Conservation (phyloP, 1,140 invertebrate genomes). For the Ganaspis sp. region DNA sequence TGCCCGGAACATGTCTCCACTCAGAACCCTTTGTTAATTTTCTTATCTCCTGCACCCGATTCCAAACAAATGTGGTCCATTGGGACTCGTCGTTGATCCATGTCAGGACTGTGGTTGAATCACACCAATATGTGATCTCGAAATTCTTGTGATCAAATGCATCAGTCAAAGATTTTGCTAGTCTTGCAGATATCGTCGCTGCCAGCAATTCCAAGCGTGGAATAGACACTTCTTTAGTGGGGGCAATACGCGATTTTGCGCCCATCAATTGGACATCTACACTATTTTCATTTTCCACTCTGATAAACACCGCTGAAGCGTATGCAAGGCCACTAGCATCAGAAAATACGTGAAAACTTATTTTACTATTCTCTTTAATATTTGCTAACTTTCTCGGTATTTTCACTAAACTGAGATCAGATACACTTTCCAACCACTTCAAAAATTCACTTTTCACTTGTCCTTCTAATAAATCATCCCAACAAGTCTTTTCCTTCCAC, state of each 20-base stretch:
- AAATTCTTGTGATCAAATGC: not conserved
- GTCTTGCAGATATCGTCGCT: not conserved
- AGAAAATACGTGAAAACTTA: too few species aligned
- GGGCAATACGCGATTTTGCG: not conserved
- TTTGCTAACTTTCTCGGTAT: too few species aligned
- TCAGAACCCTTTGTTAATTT: too few species aligned
- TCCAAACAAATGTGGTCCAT: too few species aligned
- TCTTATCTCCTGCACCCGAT: too few species aligned
- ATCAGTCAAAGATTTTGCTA: not conserved
- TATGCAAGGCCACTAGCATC: too few species aligned
- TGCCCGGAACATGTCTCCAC: too few species aligned
- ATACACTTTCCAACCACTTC: not conserved
- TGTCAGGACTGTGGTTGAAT: not conserved
- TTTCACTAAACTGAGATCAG: too few species aligned
- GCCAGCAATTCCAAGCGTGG: not conserved
- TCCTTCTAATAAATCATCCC: not conserved
- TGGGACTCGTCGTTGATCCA: too few species aligned
- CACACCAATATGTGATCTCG: not conserved
- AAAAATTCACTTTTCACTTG: constrained; percentile 5
- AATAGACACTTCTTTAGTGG: not conserved
- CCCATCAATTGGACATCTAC: not conserved
- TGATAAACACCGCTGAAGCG: too few species aligned
- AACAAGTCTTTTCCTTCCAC: not conserved
- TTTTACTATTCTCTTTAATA: too few species aligned
- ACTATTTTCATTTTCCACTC: not conserved